Percentiles rank a stretch among this genome's conserved stretches.
These are phyloP conservation scores for Ephydatia muelleri DNA, from an alignment of 37 sponge, comb jelly and placozoan species.

Conservation along the genomic window DNA sequence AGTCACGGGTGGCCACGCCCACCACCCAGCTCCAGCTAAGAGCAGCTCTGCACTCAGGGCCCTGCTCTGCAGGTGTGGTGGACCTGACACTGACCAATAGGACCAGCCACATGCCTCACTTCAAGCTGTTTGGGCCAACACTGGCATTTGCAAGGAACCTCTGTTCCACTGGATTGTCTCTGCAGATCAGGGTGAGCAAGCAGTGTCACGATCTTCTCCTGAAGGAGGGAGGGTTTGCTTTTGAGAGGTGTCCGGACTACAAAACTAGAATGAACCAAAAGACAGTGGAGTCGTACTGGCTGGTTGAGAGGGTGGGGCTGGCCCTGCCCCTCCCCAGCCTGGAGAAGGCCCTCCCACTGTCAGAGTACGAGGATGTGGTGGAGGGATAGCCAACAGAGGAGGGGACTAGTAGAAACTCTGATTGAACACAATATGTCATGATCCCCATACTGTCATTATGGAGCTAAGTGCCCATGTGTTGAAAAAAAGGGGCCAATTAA, in stretches of 20 bases:
- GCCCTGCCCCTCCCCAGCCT: slow-evolving; percentile 50
- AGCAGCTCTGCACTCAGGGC: slow-evolving; percentile 71
- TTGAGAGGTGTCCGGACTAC: slow-evolving; percentile 81
- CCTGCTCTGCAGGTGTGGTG: slow-evolving; percentile 66
- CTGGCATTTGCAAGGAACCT: slow-evolving; percentile 31
- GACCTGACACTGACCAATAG: slow-evolving; percentile 44
- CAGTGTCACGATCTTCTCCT: slow-evolving; percentile 44
- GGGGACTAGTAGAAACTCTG: too few species aligned
- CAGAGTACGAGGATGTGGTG: slow-evolving; percentile 54
- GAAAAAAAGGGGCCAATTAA: too few species aligned
- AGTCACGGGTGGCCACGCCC: not conserved
- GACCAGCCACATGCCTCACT: slow-evolving; percentile 45
- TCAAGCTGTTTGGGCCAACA: slow-evolving; percentile 62
- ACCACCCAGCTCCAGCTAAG: slow-evolving; percentile 63
- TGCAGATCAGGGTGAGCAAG: slow-evolving; percentile 80
- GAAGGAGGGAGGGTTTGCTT: slow-evolving; percentile 33
- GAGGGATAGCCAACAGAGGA: too few species aligned
- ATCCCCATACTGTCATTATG: too few species aligned
- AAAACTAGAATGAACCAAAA: not conserved
- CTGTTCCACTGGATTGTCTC: slow-evolving; percentile 62
- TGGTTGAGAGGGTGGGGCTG: slow-evolving; percentile 46
- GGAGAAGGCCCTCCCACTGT: slow-evolving; percentile 56
- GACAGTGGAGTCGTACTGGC: slow-evolving; percentile 80
- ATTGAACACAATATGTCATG: too few species aligned
- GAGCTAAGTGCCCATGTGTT: too few species aligned